These are phyloP conservation scores for Lepilemur septentrionalis DNA, from an alignment of 2,797 vertebrate species.

Conservation along the genomic window DNA sequence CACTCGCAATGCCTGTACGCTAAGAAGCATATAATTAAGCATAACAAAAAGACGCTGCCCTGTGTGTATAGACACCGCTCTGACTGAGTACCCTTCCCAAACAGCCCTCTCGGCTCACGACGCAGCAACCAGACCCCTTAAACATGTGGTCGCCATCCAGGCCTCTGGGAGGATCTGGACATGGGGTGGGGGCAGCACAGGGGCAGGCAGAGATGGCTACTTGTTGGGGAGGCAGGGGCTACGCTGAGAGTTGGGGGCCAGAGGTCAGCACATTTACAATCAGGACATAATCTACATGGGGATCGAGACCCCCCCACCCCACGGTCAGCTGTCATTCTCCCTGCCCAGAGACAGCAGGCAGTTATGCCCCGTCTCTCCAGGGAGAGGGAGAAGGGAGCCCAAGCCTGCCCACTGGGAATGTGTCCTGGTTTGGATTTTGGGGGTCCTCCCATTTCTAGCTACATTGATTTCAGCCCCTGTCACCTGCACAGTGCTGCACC, in stretches of 20 bases:
- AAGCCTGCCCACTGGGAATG: no score
- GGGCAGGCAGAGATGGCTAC: no score
- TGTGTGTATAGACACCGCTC: slow-evolving; percentile 69
- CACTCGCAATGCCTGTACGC: background rate
- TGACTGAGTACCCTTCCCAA: slow-evolving; percentile 67
- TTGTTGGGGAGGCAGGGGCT: background rate
- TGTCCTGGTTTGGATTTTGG: background rate
- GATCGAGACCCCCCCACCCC: fast-evolving
- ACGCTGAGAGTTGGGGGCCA: background rate
- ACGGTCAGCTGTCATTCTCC: background rate
- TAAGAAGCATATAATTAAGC: slow-evolving; percentile 69
- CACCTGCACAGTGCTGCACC: background rate
- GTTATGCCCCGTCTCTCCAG: fast-evolving
- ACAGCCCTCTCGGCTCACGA: slow-evolving; percentile 65
- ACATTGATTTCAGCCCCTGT: background rate
- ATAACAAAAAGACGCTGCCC: slow-evolving; percentile 69
- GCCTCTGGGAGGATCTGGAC: background rate
- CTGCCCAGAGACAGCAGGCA: background rate
- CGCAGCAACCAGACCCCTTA: slow-evolving; percentile 7
- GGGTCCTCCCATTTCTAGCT: no score
- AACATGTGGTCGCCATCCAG: slow-evolving; percentile 40
- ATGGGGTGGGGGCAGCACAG: no score
- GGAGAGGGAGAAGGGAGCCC: background rate
- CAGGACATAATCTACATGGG: background rate
- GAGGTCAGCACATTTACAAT: background rate